Conservation (phyloP, 2,113 vertebrate genomes). For the Melanerpes aurifrons region DNA sequence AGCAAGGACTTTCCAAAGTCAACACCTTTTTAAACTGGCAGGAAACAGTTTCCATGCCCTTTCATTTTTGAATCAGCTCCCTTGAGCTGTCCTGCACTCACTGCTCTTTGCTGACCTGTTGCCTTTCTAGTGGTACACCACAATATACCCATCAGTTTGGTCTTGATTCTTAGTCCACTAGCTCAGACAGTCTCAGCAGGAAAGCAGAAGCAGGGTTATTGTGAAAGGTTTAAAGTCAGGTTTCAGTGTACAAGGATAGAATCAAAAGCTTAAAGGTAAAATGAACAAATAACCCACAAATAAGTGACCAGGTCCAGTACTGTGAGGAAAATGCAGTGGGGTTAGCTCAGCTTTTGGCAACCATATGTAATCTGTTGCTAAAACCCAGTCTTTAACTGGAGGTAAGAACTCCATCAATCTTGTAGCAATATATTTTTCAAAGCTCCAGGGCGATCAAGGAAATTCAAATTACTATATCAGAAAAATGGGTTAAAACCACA, state of each 20-base stretch:
- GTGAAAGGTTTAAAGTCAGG: neutral
- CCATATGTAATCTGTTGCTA: neutral
- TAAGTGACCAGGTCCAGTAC: neutral
- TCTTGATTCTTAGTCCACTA: neutral
- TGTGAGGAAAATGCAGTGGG: neutral
- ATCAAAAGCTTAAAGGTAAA: neutral
- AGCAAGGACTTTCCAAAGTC: neutral
- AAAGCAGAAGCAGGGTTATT: neutral
- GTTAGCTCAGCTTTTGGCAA: neutral
- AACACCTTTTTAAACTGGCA: conserved; percentile 1
- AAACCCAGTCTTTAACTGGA: neutral
- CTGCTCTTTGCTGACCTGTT: neutral
- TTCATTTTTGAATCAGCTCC: conserved; percentile 6
- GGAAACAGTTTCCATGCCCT: conserved; percentile 12
- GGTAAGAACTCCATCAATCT: neutral
- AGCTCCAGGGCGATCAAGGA: neutral
- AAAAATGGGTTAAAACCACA: neutral
- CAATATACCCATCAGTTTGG: neutral
- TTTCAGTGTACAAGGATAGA: neutral
- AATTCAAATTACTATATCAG: neutral
- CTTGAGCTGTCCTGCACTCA: neutral
- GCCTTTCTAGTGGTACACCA: neutral
- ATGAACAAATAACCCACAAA: neutral
- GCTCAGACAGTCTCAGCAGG: neutral
- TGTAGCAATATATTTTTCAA: neutral